These are phyloP conservation scores for Macquaria australasica DNA, from an alignment of 2,113 vertebrate genomes.

Conservation along the genomic window DNA sequence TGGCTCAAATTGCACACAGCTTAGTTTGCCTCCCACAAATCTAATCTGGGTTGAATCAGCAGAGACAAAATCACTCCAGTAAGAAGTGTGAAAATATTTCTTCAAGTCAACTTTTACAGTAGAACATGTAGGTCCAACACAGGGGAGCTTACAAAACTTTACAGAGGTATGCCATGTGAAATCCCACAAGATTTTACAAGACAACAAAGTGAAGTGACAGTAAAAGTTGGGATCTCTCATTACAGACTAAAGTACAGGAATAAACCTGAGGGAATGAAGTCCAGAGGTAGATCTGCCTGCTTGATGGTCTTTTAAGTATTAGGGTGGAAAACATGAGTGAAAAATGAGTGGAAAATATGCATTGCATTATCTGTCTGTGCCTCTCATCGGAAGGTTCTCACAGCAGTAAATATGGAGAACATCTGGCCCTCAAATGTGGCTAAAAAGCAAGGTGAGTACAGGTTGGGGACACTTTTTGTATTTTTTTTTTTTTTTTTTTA, in stretches of 20 bases:
- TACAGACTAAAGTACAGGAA: conserved; percentile 49
- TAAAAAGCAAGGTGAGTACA: conserved; percentile 56
- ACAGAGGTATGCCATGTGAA: conserved; percentile 54
- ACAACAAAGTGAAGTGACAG: conserved; percentile 56
- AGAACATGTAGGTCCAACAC: conserved; percentile 41
- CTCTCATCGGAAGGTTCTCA: conserved; percentile 54
- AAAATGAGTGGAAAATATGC: conserved; percentile 73
- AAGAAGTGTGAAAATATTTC: conserved; percentile 24
- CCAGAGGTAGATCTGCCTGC: conserved; percentile 38
- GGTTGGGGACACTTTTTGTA: conserved; percentile 52
- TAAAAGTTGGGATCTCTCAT: conserved; percentile 60
- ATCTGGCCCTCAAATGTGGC: conserved; percentile 61
- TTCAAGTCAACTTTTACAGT: conserved; percentile 38
- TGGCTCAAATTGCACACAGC: not conserved
- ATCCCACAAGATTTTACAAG: conserved; percentile 61
- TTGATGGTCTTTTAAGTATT: conserved; percentile 63
- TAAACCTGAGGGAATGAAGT: conserved; percentile 56
- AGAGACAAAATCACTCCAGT: not conserved
- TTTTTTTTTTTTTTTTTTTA: not conserved
- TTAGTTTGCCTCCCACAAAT: not conserved
- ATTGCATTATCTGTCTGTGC: conserved; percentile 67
- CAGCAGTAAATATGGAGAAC: conserved; percentile 66
- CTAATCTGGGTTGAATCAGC: not conserved
- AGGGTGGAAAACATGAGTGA: conserved; percentile 67
- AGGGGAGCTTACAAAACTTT: conserved; percentile 37